A percentile compares a stretch with the other conserved stretches of the same genome.
These are phyloP conservation scores for Megaptera novaeangliae DNA, from an alignment of 2,113 vertebrate genomes.

Conservation along the genomic window DNA sequence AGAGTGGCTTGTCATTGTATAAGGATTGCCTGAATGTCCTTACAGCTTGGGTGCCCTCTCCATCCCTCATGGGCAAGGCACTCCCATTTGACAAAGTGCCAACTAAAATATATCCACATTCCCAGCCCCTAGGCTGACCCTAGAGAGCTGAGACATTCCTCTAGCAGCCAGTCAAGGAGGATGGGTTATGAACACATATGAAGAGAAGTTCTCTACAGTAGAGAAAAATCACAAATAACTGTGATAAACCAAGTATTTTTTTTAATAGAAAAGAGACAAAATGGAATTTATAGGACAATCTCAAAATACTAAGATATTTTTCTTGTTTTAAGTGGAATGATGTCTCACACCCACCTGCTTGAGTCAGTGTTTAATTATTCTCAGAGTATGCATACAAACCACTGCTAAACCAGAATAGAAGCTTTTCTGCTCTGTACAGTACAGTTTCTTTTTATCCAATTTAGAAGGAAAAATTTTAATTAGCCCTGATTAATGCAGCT, in stretches of 20 bases:
- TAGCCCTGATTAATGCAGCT: constrained; percentile 17
- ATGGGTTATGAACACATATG: background rate
- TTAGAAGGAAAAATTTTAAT: constrained; percentile 9
- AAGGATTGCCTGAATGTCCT: background rate
- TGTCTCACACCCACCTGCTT: background rate
- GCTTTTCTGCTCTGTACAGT: background rate
- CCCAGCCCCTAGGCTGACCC: background rate
- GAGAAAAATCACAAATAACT: background rate
- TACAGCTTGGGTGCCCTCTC: background rate
- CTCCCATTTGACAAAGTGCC: background rate
- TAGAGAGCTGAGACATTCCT: background rate
- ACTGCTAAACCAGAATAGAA: background rate
- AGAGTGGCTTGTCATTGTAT: background rate
- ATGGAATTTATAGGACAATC: background rate
- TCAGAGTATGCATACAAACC: background rate
- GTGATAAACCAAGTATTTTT: background rate
- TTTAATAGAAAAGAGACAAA: background rate
- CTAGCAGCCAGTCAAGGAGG: background rate
- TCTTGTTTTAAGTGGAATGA: background rate
- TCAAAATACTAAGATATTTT: background rate
- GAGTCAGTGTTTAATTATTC: constrained; percentile 21
- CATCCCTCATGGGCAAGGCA: background rate
- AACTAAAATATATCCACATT: background rate
- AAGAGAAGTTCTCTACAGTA: background rate
- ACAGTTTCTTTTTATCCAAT: constrained; percentile 3